Conservation (phyloP, 2,113 vertebrate species). For the Thryonomys swinderianus region DNA sequence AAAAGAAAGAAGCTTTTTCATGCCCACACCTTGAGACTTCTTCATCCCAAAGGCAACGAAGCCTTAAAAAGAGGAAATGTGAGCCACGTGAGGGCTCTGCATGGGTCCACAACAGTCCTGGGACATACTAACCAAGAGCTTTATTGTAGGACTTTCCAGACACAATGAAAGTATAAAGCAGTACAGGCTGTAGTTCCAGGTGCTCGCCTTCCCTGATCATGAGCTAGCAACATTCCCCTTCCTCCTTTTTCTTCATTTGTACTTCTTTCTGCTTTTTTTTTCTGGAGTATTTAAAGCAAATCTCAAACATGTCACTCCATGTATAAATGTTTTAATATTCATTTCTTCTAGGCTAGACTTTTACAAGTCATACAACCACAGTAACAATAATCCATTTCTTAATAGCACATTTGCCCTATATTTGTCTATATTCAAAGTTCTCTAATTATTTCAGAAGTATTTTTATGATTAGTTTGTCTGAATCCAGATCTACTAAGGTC, state of each 20-base stretch:
- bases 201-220: not conserved
- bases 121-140: not conserved
- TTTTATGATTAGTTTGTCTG: not conserved
- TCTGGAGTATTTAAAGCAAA: not conserved
- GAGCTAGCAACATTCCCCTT: too few species aligned
- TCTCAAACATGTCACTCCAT: not conserved
- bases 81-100: not conserved
- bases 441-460: not conserved
- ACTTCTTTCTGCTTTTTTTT: not conserved
- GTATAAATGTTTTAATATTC: not conserved
- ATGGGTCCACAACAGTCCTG: too few species aligned
- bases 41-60: constrained; percentile 64
- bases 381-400: not conserved
- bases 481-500: not conserved
- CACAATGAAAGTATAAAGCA: not conserved
- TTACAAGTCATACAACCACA: not conserved
- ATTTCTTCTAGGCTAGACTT: not conserved
- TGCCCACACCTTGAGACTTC: constrained; percentile 27
- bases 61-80: constrained; percentile 13
- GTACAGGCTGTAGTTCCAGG: not conserved
- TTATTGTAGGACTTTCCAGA: not conserved
- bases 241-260: not conserved
- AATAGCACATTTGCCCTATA: not conserved
- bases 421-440: not conserved
- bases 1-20: constrained; percentile 30